These are phyloP conservation scores for Hippocampus comes DNA, from an alignment of 2,113 vertebrate genomes.

Conservation along the genomic window DNA sequence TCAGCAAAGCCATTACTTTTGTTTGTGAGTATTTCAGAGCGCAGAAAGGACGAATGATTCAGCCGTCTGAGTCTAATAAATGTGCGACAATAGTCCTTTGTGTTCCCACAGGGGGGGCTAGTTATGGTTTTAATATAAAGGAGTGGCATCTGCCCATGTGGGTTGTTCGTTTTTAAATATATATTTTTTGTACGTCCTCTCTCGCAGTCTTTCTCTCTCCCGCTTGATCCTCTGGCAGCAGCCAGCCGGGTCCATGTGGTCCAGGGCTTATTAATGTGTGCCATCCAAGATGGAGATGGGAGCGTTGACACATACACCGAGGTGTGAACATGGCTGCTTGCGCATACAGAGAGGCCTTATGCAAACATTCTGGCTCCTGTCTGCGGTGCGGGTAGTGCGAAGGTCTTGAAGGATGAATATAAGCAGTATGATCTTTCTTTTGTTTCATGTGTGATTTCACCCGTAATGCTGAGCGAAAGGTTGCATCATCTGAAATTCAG, in stretches of 20 bases:
- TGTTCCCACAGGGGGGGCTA: slow-evolving; percentile 18
- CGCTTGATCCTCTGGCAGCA: slow-evolving; percentile 34
- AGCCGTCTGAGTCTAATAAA: slow-evolving; percentile 22
- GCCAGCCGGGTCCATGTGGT: slow-evolving; percentile 32
- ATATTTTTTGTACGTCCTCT: slow-evolving; percentile 26
- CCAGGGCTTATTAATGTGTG: slow-evolving; percentile 31
- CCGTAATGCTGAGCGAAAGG: slow-evolving; percentile 16
- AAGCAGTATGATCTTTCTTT: background rate
- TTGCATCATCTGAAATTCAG: slow-evolving; percentile 6
- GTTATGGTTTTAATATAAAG: slow-evolving; percentile 35
- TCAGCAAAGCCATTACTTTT: slow-evolving; percentile 12
- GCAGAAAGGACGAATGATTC: slow-evolving; percentile 16
- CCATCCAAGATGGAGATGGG: slow-evolving; percentile 30
- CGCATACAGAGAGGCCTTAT: slow-evolving; percentile 33
- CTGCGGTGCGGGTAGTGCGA: background rate
- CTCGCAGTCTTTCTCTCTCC: slow-evolving; percentile 4
- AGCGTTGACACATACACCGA: slow-evolving; percentile 51
- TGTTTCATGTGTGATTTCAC: background rate
- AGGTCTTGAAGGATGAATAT: background rate
- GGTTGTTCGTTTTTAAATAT: background rate
- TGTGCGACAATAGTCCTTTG: slow-evolving; percentile 4
- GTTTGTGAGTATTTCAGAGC: slow-evolving; percentile 7
- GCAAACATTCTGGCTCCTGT: slow-evolving; percentile 18
- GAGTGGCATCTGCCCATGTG: slow-evolving; percentile 33
- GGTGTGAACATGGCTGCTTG: slow-evolving; percentile 51